Evolutionary conservation across 2,888 invertebrate genomes (phyloP).

Genomic region (Cryptus viduatorius): DNA sequence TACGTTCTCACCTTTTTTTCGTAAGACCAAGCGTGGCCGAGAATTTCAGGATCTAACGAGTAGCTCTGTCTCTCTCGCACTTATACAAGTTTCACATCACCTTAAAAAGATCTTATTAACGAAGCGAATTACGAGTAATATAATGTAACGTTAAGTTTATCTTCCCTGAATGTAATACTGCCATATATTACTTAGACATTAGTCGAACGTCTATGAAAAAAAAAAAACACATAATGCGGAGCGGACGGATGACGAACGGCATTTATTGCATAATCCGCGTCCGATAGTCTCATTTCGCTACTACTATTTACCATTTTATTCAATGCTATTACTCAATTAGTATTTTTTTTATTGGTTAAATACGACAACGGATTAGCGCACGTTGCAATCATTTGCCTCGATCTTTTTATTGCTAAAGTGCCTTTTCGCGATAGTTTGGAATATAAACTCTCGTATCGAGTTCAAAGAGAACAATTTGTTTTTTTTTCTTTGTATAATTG

Average conservation of each 20-base stretch:
- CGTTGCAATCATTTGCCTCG: slow-evolving; percentile 57
- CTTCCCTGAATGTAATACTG: slow-evolving; percentile 75
- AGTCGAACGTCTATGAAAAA: slow-evolving; percentile 53
- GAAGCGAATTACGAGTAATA: slow-evolving; percentile 63
- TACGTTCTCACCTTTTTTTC: no score
- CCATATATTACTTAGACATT: slow-evolving; percentile 81
- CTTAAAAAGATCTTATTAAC: slow-evolving; percentile 59
- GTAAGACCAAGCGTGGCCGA: no score
- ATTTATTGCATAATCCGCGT: slow-evolving; percentile 35
- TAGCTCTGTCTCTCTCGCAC: no score
- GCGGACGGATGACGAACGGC: slow-evolving; percentile 53
- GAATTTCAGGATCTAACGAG: no score
- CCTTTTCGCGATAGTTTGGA: slow-evolving; percentile 66
- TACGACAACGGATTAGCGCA: slow-evolving; percentile 54
- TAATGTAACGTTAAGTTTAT: slow-evolving; percentile 64
- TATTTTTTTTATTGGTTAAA: slow-evolving; percentile 58
- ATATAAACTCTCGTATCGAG: slow-evolving; percentile 41
- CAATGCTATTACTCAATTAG: slow-evolving; percentile 63
- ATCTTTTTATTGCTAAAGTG: slow-evolving; percentile 70
- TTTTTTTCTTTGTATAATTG: background rate
- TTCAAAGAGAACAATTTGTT: slow-evolving; percentile 2
- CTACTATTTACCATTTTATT: slow-evolving; percentile 61
- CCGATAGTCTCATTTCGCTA: slow-evolving; percentile 59
- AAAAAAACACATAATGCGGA: slow-evolving; percentile 17
- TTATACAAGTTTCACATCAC: no score